Percentiles rank a stretch among this genome's conserved stretches.
Conservation (phyloP, 2,888 invertebrate species). For the Lochmaea capreae region DNA sequence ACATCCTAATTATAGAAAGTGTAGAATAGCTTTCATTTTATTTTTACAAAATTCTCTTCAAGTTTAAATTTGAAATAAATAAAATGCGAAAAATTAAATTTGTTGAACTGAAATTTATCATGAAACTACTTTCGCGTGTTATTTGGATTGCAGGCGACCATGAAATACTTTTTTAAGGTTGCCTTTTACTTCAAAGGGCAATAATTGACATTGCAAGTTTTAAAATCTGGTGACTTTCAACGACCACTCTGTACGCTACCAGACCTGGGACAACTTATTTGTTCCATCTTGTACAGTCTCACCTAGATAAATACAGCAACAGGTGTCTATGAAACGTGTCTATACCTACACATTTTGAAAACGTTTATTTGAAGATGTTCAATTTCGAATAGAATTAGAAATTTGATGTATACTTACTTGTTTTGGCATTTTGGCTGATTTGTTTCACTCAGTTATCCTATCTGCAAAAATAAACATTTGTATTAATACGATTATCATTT, state of each 20-base stretch:
- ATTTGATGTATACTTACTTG: slow-evolving; percentile 52
- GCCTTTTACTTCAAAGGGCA: neutral
- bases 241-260: neutral
- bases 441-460: slow-evolving; percentile 20
- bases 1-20: slow-evolving; percentile 14
- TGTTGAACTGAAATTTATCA: neutral
- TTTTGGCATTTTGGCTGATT: slow-evolving; percentile 62
- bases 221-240: neutral
- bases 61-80: neutral
- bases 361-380: slow-evolving; percentile 5
- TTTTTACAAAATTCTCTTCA: slow-evolving; percentile 13
- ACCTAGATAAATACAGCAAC: slow-evolving; percentile 38
- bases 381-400: neutral
- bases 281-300: slow-evolving; percentile 26
- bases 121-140: neutral
- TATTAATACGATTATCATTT: neutral
- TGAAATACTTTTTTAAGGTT: neutral
- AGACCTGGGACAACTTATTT: neutral
- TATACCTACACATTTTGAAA: slow-evolving; percentile 1
- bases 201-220: neutral
- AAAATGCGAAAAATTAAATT: neutral
- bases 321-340: slow-evolving; percentile 39
- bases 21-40: neutral
- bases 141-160: neutral
- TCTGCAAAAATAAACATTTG: slow-evolving; percentile 19